A percentile compares a stretch with the other conserved stretches of the same genome.
These are phyloP conservation scores for Lepilemur ruficaudatus DNA, from an alignment of 2,797 vertebrate species.

Conservation along the genomic window DNA sequence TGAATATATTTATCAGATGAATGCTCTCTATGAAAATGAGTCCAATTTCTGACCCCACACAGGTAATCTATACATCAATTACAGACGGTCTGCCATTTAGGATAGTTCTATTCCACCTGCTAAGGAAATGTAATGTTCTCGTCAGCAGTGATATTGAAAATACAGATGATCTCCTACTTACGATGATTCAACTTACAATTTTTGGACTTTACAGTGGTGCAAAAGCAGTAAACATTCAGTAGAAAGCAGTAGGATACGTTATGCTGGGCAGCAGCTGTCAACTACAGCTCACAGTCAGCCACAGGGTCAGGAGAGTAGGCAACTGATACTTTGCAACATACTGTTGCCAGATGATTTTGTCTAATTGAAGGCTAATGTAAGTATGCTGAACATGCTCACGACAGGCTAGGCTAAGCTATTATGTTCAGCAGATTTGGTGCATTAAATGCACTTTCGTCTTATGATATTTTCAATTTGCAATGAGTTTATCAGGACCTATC, in stretches of 20 bases:
- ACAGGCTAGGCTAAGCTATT: background rate
- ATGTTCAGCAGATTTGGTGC: background rate
- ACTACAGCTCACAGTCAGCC: background rate
- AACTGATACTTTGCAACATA: background rate
- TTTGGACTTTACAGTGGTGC: background rate
- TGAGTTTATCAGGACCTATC: background rate
- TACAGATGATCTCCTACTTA: background rate
- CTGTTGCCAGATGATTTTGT: background rate
- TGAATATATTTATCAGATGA: background rate
- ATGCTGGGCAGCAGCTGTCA: background rate
- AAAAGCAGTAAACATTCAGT: background rate
- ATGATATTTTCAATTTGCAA: background rate
- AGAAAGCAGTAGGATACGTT: background rate
- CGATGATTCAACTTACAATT: background rate
- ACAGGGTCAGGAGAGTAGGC: background rate
- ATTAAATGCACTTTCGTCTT: background rate
- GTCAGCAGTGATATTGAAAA: background rate
- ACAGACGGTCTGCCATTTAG: background rate
- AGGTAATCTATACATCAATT: background rate
- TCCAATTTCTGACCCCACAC: background rate
- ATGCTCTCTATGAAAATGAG: background rate
- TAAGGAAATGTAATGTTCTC: background rate
- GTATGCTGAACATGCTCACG: background rate
- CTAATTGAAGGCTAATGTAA: background rate
- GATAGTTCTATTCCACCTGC: background rate